Base-by-base conservation (phyloP, 2,797 vertebrate species). In the Florisuga fusca region DNA sequence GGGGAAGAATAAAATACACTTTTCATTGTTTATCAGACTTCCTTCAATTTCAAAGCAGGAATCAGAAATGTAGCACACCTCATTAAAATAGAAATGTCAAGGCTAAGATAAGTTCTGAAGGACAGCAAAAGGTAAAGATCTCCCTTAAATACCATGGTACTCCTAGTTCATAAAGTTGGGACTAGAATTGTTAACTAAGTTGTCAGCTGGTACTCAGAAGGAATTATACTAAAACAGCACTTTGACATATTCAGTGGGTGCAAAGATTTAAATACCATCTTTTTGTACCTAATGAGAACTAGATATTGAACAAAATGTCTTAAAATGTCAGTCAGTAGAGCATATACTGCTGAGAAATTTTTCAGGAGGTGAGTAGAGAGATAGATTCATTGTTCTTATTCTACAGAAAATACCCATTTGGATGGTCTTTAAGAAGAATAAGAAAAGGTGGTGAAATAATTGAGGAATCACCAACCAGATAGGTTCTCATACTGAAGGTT, bases 1-100 rank as follows among this genome's bases (percentile, higher is more conserved):
- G 12, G 33, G 4, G 23, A 93, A 78, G n/a, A 78, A 51, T 67
- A 81, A 95, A 95, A 93, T 75, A 79, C 87, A 84, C 8, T 5
- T 74, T 25, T 22, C 33, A 19, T 59, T 94, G 31, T 63, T 90
- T 88, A n/a, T 75, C 16, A 91, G 62, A 66, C 14, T 84, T 38
- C 33, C 13, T 74, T 78, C 34, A 76, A 19, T 29, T 87, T 94
- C 72, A 93, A 80, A 93, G 53, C 21, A 90, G 36, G 48, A 87
- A 79, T 89, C 21, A 58, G 53, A 92, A 87, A 87, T 54, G 66
- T 29, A 79, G 68, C 88, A 34, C 88, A 79, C 67, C 77, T 95
- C 62, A 91, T 93, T 96, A 94, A 94, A 92, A 89, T 82, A 92
- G 50, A 96, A 97, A 94, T 90, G 94, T 94, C 64, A 96, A 77